Evolutionary conservation across 2,797 vertebrate species (phyloP), one percentile per base, ranked within the genome.

Genomic region (Oceanodroma leucorhoa): DNA sequence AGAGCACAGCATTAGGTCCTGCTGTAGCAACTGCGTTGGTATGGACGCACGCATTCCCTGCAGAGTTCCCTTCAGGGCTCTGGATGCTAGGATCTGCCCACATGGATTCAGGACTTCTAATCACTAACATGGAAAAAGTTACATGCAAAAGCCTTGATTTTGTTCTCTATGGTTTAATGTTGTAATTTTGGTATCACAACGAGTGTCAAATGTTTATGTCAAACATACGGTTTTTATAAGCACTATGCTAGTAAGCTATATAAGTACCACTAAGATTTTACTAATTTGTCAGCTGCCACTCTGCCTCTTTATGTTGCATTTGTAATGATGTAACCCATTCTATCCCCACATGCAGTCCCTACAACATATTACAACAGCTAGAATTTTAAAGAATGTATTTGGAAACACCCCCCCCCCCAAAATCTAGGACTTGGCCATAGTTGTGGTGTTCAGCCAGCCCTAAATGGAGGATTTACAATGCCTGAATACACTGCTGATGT

Each of bases 401-500:
- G 46, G 54, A n/a, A n/a, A 36, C 36, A 36, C 36, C 36, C 36
- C 36, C 36, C 36, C 36, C 36, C 36, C 36, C 36, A 36, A 36
- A 36, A 36, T 90, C 23, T 55, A 78, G 46, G 80, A 79, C 61
- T 69, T 79, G 51, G 40, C 40, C 53, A 34, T 29, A 80, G 38
- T 6, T 90, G 53, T 40, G 66, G 46, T 46, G 45, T 66, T 91
- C 83, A 93, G 61, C 40, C 65, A 70, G 94, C 80, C 89, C 85
- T 89, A 70, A 92, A 97, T 7, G 54, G 55, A n/a, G 62, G 83
- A 94, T 95, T 97, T 96, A 80, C 57, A 90, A 61, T 75, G 86
- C 61, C 81, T 90, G 80, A 88, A 81, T 30, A 53, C 43, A 51
- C 78, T 92, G 81, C 22, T 97, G 97, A 92, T 92, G 87, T 81